Conservation (phyloP, 37 sponge, comb jelly and placozoan genomes). For the Spongia lamella region DNA sequence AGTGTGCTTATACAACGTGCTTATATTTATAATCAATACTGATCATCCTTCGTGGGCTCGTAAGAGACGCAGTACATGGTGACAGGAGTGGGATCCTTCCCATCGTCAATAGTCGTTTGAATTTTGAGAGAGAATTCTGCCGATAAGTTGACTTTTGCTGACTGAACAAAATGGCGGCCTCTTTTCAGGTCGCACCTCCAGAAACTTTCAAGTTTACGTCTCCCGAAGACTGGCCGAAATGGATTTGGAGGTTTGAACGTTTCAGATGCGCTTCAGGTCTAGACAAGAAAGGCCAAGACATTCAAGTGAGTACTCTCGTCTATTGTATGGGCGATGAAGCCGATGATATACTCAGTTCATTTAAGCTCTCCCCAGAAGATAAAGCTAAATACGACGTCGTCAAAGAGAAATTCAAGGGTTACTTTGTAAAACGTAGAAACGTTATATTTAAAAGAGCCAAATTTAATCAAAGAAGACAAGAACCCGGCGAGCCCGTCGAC, state of each 20-base stretch:
- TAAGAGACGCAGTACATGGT: too few relatives aligned
- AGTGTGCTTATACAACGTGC: too few relatives aligned
- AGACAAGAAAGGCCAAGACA: constrained; percentile 1
- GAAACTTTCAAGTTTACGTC: too few relatives aligned
- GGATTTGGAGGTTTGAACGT: background rate
- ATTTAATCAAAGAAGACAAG: constrained; percentile 2
- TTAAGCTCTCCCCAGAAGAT: background rate
- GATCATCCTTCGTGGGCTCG: too few relatives aligned
- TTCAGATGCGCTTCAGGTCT: background rate
- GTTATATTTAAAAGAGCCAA: too few relatives aligned
- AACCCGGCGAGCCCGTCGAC: constrained; percentile 4
- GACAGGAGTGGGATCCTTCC: too few relatives aligned
- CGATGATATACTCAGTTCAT: constrained; percentile 4
- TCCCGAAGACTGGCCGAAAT: constrained; percentile 12
- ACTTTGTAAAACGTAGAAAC: constrained; percentile 12
- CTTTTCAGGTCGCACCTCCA: too few relatives aligned
- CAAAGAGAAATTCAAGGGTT: background rate
- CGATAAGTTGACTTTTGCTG: too few relatives aligned
- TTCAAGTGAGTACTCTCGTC: background rate
- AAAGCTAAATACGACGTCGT: constrained; percentile 1
- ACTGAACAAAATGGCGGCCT: too few relatives aligned
- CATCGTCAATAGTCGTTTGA: too few relatives aligned
- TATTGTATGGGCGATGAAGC: constrained; percentile 4
- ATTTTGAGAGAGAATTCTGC: too few relatives aligned
- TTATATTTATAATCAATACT: too few relatives aligned